phyloP scores from a whole-genome alignment of 1,140 invertebrate species.

The Drosophila paulistorum region DNA sequence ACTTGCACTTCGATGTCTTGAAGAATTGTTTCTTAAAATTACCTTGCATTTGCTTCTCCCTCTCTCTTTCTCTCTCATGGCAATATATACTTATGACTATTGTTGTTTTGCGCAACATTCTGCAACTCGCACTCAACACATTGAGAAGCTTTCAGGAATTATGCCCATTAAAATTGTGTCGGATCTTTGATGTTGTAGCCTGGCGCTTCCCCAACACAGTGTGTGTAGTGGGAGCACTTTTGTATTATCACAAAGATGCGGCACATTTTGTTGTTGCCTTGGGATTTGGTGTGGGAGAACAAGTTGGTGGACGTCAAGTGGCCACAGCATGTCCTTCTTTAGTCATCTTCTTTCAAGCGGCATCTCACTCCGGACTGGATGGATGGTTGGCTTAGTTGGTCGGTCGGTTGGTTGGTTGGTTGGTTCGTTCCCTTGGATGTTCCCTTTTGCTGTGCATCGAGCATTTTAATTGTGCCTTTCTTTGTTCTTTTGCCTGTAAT shows the following conservation, averaged over 20 bases:
- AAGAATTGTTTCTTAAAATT: not conserved
- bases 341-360: conserved; percentile 9
- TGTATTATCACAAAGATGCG: conserved; percentile 38
- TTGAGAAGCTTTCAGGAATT: conserved; percentile 32
- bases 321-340: conserved; percentile 40
- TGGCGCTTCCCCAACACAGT: conserved; percentile 10
- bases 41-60: not conserved
- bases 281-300: conserved; percentile 14
- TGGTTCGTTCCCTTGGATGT: conserved; percentile 18
- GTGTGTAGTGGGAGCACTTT: conserved; percentile 6
- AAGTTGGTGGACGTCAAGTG: conserved; percentile 54
- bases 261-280: conserved; percentile 38
- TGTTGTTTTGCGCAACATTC: conserved; percentile 28
- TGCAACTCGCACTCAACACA: conserved; percentile 20
- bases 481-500: conserved; percentile 80
- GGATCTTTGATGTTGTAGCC: conserved; percentile 62
- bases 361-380: conserved; percentile 26
- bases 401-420: not conserved
- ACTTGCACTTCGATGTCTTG: not conserved
- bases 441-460: conserved; percentile 48
- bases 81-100: not conserved
- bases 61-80: no score
- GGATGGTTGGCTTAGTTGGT: not conserved
- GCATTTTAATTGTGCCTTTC: conserved; percentile 77
- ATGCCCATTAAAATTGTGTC: conserved; percentile 45